Base-by-base conservation (phyloP, 2,797 vertebrate species). In the Esox lucius region DNA sequence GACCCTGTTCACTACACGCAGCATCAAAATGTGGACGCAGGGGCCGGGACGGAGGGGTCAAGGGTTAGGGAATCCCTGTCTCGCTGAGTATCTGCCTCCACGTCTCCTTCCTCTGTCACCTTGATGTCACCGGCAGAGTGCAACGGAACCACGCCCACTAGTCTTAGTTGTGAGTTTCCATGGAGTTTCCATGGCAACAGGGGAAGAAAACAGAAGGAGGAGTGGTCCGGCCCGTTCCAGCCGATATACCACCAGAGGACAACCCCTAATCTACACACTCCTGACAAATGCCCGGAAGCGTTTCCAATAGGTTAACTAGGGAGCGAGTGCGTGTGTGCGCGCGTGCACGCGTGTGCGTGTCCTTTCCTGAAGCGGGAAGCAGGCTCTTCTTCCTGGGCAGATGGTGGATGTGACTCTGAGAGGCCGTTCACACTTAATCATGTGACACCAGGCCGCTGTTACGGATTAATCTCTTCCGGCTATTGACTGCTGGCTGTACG, bases 381-480 rank as follows among this genome's bases (percentile, higher is more conserved):
- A 4, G n/a, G 35, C 53, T 22, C n/a, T 8, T 22, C 53, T 22
- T n/a, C n/a, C n/a, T 59, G 35, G 35, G 71, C 89, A 90, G 83
- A 90, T 89, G 85, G 87, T 83, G 83, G 78, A 16, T 75, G 78
- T 80, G 84, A 82, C 76, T 69, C 56, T 2, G 65, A 80, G 80
- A 64, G 39, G 86, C 86, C 85, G 84, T 88, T 87, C 80, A 48
- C 76, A 85, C 85, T 89, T 87, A 86, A 91, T 90, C 86, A 84
- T 80, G 81, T 19, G 70, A 84, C 81, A 16, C 82, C 82, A 75
- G 62, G 84, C 85, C 77, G 81, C 87, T 75, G 85, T 86, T 88
- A 90, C 90, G 84, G 90, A 91, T 91, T 89, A 83, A 84, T 82
- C 81, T 85, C 78, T 84, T 86, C 81, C 83, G 85, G 81, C 80